Base-by-base conservation (phyloP, 2,888 invertebrate genomes). In the Xylota sylvarum region DNA sequence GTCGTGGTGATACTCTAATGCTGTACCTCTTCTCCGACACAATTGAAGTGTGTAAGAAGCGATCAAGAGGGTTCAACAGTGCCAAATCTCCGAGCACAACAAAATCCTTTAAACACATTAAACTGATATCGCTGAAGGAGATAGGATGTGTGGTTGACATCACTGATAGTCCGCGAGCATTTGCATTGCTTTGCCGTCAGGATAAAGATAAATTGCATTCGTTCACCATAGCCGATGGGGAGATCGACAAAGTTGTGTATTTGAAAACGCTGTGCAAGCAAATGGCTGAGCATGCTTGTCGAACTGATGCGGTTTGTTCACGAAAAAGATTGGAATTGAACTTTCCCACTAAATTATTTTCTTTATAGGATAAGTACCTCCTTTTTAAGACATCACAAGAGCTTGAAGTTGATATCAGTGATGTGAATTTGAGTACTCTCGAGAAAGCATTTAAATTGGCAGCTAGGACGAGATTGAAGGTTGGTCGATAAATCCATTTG, bases 11-110 rank as follows among this genome's bases (percentile, higher is more conserved):
- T 92, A 96, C 96, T 88, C 94, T 99, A 86, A 95, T 97, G 88
- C 93, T 99, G 88, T 98, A 98, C 92, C 94, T 99, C 32, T 99
- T 99, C 93, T 97, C 97, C 46, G 99, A 99, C 93, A 96, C 97
- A 82, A 94, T 99, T 91, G 98, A 98, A 94, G 97, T 99, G 90
- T 96, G 96, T 93, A 96, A 97, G 91, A 95, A 96, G 91, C 94
- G 97, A 90, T 96, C 97, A 56, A 96, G 97, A 92, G 96, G 94
- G 65, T 95, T 95, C 88, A 95, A 95, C 89, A 94, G 94, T 52
- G 93, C 95, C 82, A 95, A 96, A 90, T 96, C 96, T 88, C 96
- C 96, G 0, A 96, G 92, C 88, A 94, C 95, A 52, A 95, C 95
- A 89, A 98, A 98, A 92, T 96, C 96, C 0, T 98, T 97, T 93